Base-by-base conservation (phyloP, 2,888 invertebrate species). In the Drosophila incognita region DNA sequence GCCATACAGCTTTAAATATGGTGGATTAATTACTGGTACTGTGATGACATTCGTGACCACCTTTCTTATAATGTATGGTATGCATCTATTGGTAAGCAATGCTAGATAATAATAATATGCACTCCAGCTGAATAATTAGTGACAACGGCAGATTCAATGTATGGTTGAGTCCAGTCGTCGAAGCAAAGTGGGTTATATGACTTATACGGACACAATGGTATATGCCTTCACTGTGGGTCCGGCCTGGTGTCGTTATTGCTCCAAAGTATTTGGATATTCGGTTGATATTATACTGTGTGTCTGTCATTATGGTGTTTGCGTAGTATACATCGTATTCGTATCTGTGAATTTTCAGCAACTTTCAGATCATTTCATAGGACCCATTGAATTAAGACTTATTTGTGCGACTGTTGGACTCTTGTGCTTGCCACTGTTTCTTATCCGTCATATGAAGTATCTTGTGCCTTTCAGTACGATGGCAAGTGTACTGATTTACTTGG, bases 221-320 rank as follows among this genome's bases (percentile, higher is more conserved):
- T 83, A 52, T 24, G 65, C 90, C 18, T 68, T 77, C 5, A 13
- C 2, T 2, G 63, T 64, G 31, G 85, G 85, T 0, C 88, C 90
- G 2, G 6, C 18, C 0, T 72, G 42, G 10, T 49, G 60, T 2
- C 29, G 6, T 0, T 21, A 11, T 4, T 49, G 46, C 0, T 33
- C 82, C 1, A 61, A 15, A n/a, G 49, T 13, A 0, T 27, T 72
- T 0, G 71, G 74, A 0, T 40, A 13, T 21, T 94, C 95, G 87
- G 95, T 97, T 71, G 96, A 97, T 92, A 93, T 95, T 89, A 96
- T 97, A 92, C 94, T 97, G 54, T 96, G 97, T 60, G 94, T 98
- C 49, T 98, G 98, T 91, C 95, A 99, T 92, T 94, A 98, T 82
- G 99, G 99, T 18, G 98, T 98, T 92, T 99, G 99, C 93, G 98